Conservation (phyloP, 1,140 invertebrate species). For the Trachelipus rathkii region DNA sequence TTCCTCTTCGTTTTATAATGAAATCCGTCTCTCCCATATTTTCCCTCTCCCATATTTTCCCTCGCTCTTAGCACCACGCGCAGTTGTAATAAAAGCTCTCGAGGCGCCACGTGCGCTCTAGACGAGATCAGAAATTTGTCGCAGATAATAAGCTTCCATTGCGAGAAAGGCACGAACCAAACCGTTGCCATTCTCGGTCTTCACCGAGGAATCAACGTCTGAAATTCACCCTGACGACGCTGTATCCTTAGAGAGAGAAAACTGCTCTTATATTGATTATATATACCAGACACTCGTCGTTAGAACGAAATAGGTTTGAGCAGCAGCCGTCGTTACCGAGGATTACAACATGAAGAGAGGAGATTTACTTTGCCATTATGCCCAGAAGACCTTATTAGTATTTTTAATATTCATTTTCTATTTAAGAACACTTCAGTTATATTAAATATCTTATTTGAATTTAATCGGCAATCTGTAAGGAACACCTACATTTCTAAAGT, state of each 20-base stretch:
- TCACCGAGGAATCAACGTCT: no score
- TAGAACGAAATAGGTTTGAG: background rate
- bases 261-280: background rate
- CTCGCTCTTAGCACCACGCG: background rate
- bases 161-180: background rate
- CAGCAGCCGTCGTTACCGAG: background rate
- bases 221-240: no score
- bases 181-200: background rate
- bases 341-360: background rate
- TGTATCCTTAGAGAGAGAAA: no score
- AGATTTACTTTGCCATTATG: background rate
- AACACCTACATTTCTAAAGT: no score
- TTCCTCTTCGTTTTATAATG: background rate
- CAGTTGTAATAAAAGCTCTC: background rate
- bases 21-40: background rate
- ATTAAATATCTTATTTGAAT: background rate
- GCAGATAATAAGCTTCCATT: slow-evolving; percentile 6
- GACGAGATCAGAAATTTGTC: slow-evolving; percentile 10
- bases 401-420: background rate
- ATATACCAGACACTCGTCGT: background rate
- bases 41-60: background rate
- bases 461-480: no score
- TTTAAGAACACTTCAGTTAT: background rate
- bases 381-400: background rate
- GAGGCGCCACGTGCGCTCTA: background rate